Conservation (phyloP, 53 echinoderm and acorn worm species). For the Echinarachnius parma region DNA sequence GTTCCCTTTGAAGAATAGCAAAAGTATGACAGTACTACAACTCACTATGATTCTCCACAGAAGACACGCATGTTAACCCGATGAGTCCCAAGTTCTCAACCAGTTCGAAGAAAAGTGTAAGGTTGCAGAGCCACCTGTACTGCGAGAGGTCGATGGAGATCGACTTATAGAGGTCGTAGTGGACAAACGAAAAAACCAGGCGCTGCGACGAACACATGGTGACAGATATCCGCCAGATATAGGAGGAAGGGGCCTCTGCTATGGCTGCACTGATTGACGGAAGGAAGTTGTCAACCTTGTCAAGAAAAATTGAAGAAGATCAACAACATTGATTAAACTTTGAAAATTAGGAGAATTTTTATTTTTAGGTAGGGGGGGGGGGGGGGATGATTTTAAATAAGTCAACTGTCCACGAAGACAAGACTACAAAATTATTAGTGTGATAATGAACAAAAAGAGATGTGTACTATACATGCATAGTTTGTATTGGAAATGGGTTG, state of each 20-base stretch:
- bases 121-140: conserved; percentile 6
- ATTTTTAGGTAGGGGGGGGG: too few species aligned
- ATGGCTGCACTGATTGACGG: conserved; percentile 38
- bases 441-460: too few species aligned
- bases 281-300: conserved; percentile 23
- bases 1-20: too few species aligned
- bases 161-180: background rate
- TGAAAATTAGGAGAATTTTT: too few species aligned
- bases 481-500: too few species aligned
- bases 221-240: conserved; percentile 15
- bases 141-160: background rate
- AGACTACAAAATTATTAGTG: too few species aligned
- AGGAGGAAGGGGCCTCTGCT: conserved; percentile 22
- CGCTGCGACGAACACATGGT: conserved; percentile 14
- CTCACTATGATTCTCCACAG: conserved; percentile 31
- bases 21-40: too few species aligned
- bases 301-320: too few species aligned
- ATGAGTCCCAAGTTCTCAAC: conserved; percentile 21
- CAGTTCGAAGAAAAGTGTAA: conserved; percentile 3
- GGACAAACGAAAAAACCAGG: background rate
- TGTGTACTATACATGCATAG: too few species aligned
- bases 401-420: too few species aligned
- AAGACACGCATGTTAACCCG: conserved; percentile 25
- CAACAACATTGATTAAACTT: too few species aligned
- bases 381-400: too few species aligned